Evolutionary conservation across 2,797 vertebrate species (phyloP), one percentile per base, ranked within the genome.

Genomic region (Myotis findleyi): DNA sequence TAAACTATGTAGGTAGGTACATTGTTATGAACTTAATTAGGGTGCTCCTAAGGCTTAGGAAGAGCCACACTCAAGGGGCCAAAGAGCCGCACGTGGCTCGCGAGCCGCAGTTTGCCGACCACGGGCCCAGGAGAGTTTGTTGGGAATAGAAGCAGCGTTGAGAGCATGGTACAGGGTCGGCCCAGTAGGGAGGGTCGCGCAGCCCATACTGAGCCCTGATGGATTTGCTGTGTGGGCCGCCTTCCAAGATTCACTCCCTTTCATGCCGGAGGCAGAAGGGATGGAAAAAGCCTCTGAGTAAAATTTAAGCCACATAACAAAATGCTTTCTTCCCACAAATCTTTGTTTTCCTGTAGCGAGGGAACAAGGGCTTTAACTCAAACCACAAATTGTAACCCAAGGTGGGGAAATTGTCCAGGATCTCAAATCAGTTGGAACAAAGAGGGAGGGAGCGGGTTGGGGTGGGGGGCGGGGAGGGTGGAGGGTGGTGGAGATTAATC

Each of bases 401-500:
- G 92, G 97, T 98, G 96, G 97, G 95, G 97, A 82, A 98, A 98
- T 96, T 93, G 97, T 97, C 98, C 97, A 96, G 38, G 97, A 96
- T 98, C 98, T 97, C 97, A 96, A 98, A 98, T 97, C 98, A 97
- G 85, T 55, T 90, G 97, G 90, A 97, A 97, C 97, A 97, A 96
- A 96, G 95, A 80, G 57, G 77, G 47, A 30, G 96, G 97, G 98
- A 94, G 93, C 83, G 93, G 96, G 94, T 21, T 41, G 21, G 21
- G 53, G 57, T 4, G 21, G 10, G 44, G 25, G 20, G 27, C 5
- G 16, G 10, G 20, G 44, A 8, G 20, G 57, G 55, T 9, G 57
- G 57, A 5, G 7, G 20, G 30, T 7, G 16, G 10, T 33, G 92
- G 97, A 98, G 98, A 99, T 99, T 99, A 99, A 99, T 99, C 99